Evolutionary conservation across 2,888 invertebrate genomes (phyloP).

Genomic region (Nemoura dubitans): DNA sequence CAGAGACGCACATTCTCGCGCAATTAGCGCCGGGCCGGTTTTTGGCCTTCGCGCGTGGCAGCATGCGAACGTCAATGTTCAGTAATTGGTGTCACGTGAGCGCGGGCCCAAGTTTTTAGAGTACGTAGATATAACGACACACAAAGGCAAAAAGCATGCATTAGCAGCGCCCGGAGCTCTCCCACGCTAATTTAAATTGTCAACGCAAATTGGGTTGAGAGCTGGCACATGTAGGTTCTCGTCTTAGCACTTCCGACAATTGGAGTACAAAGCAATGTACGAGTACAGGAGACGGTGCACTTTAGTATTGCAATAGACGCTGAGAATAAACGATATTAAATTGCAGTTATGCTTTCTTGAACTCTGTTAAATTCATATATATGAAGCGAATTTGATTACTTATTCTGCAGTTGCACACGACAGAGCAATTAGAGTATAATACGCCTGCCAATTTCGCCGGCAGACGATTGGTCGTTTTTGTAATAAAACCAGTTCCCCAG

Average conservation of each 20-base stretch:
- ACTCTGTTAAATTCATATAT: not conserved
- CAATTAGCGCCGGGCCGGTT: not conserved
- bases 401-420: not conserved
- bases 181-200: not conserved
- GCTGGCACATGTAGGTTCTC: not conserved
- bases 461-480: not conserved
- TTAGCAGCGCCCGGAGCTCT: not conserved
- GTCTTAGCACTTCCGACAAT: not conserved
- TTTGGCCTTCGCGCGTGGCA: slow-evolving; percentile 1
- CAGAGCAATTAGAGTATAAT: not conserved
- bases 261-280: too few species aligned
- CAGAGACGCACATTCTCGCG: too few species aligned
- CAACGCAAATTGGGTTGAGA: not conserved
- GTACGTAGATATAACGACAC: too few species aligned
- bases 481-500: not conserved
- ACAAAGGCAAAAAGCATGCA: not conserved
- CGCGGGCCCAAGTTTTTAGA: not conserved
- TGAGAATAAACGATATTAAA: not conserved
- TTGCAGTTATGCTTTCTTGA: not conserved
- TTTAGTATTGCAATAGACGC: not conserved
- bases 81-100: not conserved
- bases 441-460: not conserved
- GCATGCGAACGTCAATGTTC: not conserved
- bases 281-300: not conserved
- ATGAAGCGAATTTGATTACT: not conserved